These are phyloP conservation scores for Himalopsyche anomala DNA, from an alignment of 2,888 invertebrate species.

Conservation along the genomic window DNA sequence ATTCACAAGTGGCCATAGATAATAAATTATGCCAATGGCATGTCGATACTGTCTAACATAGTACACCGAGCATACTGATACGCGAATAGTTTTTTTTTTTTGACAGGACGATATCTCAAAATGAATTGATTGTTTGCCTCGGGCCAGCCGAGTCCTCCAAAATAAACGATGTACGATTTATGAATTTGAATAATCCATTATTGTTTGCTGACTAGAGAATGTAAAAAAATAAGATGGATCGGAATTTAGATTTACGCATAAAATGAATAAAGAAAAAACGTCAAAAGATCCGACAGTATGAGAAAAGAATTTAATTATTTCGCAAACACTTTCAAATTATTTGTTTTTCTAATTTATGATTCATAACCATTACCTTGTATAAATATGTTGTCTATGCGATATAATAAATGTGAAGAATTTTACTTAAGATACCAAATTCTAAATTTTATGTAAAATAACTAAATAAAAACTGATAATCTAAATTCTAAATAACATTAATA, in stretches of 20 bases:
- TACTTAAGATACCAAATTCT: too few relatives aligned
- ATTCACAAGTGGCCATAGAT: neutral
- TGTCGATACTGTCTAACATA: neutral
- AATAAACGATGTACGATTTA: slow-evolving; percentile 19
- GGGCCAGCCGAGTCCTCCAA: neutral
- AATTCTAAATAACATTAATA: too few relatives aligned
- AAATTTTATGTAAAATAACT: too few relatives aligned
- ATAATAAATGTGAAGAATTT: too few relatives aligned
- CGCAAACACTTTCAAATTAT: too few relatives aligned
- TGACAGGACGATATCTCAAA: slow-evolving; percentile 13
- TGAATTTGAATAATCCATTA: slow-evolving; percentile 40
- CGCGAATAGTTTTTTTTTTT: neutral
- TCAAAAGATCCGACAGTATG: neutral
- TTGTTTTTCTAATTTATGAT: too few relatives aligned
- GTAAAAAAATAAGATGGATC: slow-evolving; percentile 20
- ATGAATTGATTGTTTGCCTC: slow-evolving; percentile 32
- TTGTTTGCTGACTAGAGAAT: neutral
- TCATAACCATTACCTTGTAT: too few relatives aligned
- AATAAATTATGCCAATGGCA: neutral
- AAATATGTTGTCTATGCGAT: too few relatives aligned
- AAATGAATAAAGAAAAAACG: neutral
- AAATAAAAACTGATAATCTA: too few relatives aligned
- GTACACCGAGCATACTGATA: neutral
- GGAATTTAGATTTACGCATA: neutral
- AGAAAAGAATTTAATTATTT: too few relatives aligned